Evolutionary conservation across 1,140 invertebrate genomes (phyloP).

Genomic region (Dufourea novaeangliae): DNA sequence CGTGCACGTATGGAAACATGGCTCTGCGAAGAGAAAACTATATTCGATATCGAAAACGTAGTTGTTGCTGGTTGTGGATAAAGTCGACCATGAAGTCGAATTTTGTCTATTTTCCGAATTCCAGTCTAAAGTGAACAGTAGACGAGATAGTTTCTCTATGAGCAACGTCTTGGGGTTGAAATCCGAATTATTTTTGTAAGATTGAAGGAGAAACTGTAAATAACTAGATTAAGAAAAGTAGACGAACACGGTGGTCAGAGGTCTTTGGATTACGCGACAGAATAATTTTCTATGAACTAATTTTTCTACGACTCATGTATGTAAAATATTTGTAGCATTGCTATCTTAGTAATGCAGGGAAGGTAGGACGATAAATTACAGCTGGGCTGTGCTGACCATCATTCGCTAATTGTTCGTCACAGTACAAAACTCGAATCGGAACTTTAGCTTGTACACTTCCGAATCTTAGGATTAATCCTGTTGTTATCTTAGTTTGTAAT

Average conservation of each 20-base stretch:
- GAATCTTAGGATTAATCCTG: background rate
- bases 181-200: conserved; percentile 10
- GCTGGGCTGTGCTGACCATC: conserved; percentile 1
- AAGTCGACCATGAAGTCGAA: background rate
- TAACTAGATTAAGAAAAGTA: background rate
- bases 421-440: background rate
- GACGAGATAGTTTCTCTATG: background rate
- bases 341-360: background rate
- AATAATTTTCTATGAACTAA: background rate
- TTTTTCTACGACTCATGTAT: no score
- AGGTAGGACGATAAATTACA: background rate
- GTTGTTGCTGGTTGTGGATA: background rate
- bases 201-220: background rate
- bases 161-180: background rate
- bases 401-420: background rate
- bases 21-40: background rate
- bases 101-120: no score
- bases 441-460: background rate
- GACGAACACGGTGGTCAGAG: background rate
- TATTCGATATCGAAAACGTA: background rate
- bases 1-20: background rate
- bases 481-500: conserved; percentile 43
- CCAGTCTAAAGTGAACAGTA: no score
- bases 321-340: no score
- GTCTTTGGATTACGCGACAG: background rate